Evolutionary conservation across 2,797 vertebrate species (phyloP).

Genomic region (Sebastiscus albofasciatus): DNA sequence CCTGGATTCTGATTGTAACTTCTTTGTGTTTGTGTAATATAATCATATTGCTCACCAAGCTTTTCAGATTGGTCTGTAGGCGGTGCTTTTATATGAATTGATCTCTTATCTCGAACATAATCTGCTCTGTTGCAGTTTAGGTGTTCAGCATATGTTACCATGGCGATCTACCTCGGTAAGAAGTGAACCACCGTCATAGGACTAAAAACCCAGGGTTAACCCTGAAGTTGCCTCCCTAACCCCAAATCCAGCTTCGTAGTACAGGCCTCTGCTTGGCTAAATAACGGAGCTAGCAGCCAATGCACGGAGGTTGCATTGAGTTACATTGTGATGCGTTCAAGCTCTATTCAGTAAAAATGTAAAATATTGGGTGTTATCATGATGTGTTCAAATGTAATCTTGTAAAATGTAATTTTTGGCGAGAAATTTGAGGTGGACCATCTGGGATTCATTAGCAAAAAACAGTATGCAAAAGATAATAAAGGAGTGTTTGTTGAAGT

Average conservation of each 20-base stretch:
- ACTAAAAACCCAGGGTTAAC: neutral
- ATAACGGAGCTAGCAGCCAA: too few relatives aligned
- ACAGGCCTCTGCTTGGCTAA: too few relatives aligned
- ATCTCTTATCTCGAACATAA: neutral
- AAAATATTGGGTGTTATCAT: too few relatives aligned
- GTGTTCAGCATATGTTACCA: neutral
- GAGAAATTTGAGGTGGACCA: rapidly evolving
- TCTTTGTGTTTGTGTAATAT: neutral
- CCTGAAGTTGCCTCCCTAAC: neutral
- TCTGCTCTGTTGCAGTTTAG: neutral
- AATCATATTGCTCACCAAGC: neutral
- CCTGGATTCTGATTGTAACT: neutral
- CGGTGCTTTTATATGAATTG: neutral
- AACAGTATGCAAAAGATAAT: too few relatives aligned
- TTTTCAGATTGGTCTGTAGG: neutral
- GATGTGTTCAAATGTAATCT: too few relatives aligned
- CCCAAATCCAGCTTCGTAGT: too few relatives aligned
- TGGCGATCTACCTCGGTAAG: neutral
- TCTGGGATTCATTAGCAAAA: too few relatives aligned
- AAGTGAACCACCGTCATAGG: neutral
- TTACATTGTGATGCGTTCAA: too few relatives aligned
- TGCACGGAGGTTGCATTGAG: too few relatives aligned
- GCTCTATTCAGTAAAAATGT: too few relatives aligned
- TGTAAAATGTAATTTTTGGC: too few relatives aligned
- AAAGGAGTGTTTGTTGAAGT: too few relatives aligned